Evolutionary conservation across 1,140 invertebrate species (phyloP).

Genomic region (Drosophila parvula): DNA sequence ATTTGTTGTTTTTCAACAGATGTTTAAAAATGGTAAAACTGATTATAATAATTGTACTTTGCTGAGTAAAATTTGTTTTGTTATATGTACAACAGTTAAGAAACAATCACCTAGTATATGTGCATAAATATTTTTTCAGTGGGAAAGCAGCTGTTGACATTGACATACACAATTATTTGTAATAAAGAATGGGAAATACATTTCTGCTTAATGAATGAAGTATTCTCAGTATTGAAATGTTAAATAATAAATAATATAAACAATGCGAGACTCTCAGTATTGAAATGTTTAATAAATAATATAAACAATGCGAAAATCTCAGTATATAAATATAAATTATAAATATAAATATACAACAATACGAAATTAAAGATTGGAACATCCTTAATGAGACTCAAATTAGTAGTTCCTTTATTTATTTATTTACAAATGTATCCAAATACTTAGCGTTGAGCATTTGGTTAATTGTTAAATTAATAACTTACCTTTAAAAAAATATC

Average conservation of each 20-base stretch:
- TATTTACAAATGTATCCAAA: too few relatives aligned
- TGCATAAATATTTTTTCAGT: background rate
- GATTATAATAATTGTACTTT: background rate
- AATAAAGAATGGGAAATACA: background rate
- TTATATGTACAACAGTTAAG: background rate
- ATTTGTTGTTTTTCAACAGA: background rate
- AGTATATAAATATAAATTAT: too few relatives aligned
- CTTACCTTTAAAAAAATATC: too few relatives aligned
- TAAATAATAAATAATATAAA: background rate
- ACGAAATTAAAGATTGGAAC: too few relatives aligned
- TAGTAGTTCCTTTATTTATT: too few relatives aligned
- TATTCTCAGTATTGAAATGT: background rate
- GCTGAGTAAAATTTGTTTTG: background rate
- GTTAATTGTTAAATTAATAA: too few relatives aligned
- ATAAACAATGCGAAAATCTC: too few relatives aligned
- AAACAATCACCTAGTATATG: background rate
- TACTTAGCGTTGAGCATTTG: too few relatives aligned
- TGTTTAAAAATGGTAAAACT: background rate
- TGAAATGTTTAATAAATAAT: too few relatives aligned
- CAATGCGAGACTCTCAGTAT: too few relatives aligned
- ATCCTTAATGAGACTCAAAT: too few relatives aligned
- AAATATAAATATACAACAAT: too few relatives aligned
- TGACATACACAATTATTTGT: background rate
- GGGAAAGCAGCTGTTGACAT: constrained; percentile 5
- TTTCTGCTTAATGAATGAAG: background rate